Evolutionary conservation across 2,888 invertebrate genomes (phyloP).

Genomic region (Biston stratarius): DNA sequence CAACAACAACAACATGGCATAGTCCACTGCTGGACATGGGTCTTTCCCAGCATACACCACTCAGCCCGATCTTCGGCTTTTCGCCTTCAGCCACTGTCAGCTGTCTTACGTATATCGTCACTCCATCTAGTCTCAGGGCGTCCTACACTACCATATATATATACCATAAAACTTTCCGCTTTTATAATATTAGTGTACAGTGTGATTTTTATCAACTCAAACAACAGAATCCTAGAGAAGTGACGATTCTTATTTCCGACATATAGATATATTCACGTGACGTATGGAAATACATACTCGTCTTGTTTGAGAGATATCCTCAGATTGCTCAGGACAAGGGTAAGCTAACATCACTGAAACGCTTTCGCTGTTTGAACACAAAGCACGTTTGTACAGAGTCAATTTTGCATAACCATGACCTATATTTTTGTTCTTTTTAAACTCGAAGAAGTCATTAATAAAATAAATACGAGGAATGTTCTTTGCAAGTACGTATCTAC

Average conservation of each 20-base stretch:
- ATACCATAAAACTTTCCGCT: no score
- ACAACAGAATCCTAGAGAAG: conserved; percentile 58
- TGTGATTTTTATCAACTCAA: background rate
- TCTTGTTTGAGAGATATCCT: conserved; percentile 53
- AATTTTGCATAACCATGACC: conserved; percentile 59
- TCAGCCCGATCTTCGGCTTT: no score
- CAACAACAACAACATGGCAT: no score
- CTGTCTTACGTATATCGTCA: no score
- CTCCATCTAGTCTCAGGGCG: no score
- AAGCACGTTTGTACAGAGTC: conserved; percentile 53
- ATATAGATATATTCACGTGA: conserved; percentile 48
- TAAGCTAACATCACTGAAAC: conserved; percentile 59
- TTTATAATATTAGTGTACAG: no score
- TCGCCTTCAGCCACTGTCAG: no score
- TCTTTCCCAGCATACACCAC: no score
- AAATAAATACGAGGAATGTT: background rate
- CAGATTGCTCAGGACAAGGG: conserved; percentile 54
- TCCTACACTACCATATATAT: no score
- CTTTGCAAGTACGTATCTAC: background rate
- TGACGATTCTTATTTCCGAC: conserved; percentile 66
- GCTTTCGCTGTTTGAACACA: conserved; percentile 53
- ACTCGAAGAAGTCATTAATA: background rate
- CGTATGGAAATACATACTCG: conserved; percentile 57
- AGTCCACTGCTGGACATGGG: no score
- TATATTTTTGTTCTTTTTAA: conserved; percentile 52